A percentile compares a stretch with the other conserved stretches of the same genome.
Evolutionary conservation across 1,140 invertebrate species (phyloP).

Genomic region (Lepidurus packardi): DNA sequence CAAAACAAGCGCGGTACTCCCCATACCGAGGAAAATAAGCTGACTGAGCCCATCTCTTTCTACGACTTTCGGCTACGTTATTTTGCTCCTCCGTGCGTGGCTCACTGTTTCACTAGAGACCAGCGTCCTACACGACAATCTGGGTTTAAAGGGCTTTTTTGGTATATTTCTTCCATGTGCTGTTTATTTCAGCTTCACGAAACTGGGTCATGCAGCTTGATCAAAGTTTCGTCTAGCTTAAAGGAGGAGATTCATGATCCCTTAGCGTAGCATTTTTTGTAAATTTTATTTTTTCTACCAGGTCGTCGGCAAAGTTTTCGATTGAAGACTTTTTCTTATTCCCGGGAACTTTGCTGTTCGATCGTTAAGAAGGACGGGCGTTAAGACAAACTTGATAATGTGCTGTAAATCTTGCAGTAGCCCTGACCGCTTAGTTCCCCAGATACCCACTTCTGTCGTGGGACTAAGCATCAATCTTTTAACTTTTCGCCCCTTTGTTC

Average conservation of each 20-base stretch:
- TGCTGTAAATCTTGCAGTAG: neutral
- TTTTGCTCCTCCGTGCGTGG: no score
- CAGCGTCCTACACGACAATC: neutral
- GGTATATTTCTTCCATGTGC: neutral
- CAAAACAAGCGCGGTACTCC: no score
- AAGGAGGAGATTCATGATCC: neutral
- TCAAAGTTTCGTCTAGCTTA: conserved; percentile 5
- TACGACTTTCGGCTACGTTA: no score
- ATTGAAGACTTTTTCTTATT: neutral
- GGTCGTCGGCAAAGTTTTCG: neutral
- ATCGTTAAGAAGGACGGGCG: neutral
- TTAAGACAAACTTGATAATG: neutral
- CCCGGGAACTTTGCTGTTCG: neutral
- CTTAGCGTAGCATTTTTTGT: neutral
- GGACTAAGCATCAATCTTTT: neutral
- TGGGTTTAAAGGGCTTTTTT: neutral
- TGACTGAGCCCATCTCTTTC: no score
- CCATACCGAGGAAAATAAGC: no score
- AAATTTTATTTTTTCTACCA: neutral
- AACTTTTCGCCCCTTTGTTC: neutral
- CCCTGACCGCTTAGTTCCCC: conserved; percentile 11
- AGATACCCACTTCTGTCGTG: neutral
- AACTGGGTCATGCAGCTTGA: neutral
- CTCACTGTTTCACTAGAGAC: no score
- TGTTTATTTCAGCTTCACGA: neutral